Percentiles rank a stretch among this genome's conserved stretches.
These are phyloP conservation scores for Acipenser transmontanus DNA, from an alignment of 2,797 vertebrate species.

Conservation along the genomic window DNA sequence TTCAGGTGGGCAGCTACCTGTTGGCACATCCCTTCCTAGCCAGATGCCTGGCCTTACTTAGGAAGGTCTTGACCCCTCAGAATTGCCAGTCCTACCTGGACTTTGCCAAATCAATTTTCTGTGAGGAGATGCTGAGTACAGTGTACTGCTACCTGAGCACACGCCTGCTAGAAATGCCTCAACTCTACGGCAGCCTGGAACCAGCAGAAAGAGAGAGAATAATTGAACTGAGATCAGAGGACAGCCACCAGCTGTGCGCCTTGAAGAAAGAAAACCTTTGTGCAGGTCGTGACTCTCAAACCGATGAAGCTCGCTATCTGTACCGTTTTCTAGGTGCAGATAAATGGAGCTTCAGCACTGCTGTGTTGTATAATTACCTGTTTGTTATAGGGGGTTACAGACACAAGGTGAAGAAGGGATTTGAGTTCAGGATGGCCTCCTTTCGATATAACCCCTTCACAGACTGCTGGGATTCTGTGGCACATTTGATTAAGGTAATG, in stretches of 20 bases:
- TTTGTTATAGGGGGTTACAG: slow-evolving; percentile 68
- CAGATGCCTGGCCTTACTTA: slow-evolving; percentile 46
- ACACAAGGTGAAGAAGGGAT: slow-evolving; percentile 47
- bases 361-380: slow-evolving; percentile 66
- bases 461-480: slow-evolving; percentile 47
- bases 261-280: slow-evolving; percentile 65
- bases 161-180: slow-evolving; percentile 58
- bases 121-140: slow-evolving; percentile 48
- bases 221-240: slow-evolving; percentile 38
- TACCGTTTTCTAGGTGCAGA: slow-evolving; percentile 49
- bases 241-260: slow-evolving; percentile 46
- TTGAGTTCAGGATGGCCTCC: slow-evolving; percentile 65
- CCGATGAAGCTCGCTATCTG: slow-evolving; percentile 40
- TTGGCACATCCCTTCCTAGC: slow-evolving; percentile 52
- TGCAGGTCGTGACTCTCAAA: slow-evolving; percentile 40
- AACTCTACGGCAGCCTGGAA: slow-evolving; percentile 37
- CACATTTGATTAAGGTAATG: slow-evolving; percentile 60
- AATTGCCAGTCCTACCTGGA: slow-evolving; percentile 54
- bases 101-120: slow-evolving; percentile 53
- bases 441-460: slow-evolving; percentile 64
- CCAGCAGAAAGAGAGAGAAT: slow-evolving; percentile 38
- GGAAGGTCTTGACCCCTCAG: slow-evolving; percentile 40
- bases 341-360: slow-evolving; percentile 70
- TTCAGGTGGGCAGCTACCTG: slow-evolving; percentile 62
- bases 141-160: slow-evolving; percentile 55